These are phyloP conservation scores for Lasioglossum villosulum DNA, from an alignment of 2,888 invertebrate genomes.

Conservation along the genomic window DNA sequence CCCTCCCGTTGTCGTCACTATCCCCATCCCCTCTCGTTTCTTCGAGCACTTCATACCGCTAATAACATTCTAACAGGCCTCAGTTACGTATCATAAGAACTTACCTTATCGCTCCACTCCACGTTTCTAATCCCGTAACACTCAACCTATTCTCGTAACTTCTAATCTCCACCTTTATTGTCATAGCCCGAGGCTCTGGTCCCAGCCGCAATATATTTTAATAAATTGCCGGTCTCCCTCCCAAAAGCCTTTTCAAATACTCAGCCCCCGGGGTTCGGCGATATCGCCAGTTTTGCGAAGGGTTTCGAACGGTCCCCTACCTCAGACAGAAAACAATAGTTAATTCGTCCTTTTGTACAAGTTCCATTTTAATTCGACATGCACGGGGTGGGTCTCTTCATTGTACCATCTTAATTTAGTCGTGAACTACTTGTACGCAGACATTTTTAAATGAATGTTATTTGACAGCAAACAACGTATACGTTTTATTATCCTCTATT, in stretches of 20 bases:
- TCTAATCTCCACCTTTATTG: conserved; percentile 55
- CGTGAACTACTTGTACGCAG: neutral
- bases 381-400: neutral
- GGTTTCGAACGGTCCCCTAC: neutral
- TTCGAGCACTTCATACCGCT: conserved; percentile 22
- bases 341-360: neutral
- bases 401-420: neutral
- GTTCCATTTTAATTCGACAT: neutral
- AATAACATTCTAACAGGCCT: conserved; percentile 50
- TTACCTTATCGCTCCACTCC: conserved; percentile 50
- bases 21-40: conserved; percentile 27
- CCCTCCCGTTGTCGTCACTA: conserved; percentile 7
- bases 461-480: neutral
- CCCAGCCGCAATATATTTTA: conserved; percentile 56
- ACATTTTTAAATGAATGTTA: neutral
- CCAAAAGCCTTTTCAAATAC: conserved; percentile 13
- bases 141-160: conserved; percentile 49
- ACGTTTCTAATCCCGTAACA: conserved; percentile 54
- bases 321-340: neutral
- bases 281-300: conserved; percentile 23
- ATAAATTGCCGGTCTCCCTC: conserved; percentile 48
- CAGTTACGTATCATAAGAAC: conserved; percentile 40
- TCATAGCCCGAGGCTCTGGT: conserved; percentile 32
- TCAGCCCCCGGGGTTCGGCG: conserved; percentile 19
- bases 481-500: neutral